These are phyloP conservation scores for Pyrocephalus nanus DNA, from an alignment of 2,797 vertebrate genomes.

Conservation along the genomic window DNA sequence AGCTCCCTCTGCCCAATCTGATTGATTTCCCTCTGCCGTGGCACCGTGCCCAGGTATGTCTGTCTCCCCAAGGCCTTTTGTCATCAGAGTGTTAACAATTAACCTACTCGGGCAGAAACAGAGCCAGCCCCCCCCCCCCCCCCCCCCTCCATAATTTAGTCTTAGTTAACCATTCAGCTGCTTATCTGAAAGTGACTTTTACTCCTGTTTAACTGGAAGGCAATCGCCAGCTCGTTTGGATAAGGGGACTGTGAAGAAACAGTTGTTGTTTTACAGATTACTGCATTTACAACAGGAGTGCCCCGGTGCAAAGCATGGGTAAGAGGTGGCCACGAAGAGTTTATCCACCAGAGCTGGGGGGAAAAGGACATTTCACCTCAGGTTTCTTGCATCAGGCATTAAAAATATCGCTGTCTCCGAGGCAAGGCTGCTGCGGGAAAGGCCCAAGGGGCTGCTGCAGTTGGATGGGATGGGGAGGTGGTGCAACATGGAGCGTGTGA, in stretches of 20 bases:
- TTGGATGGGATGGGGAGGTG: background rate
- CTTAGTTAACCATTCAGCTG: constrained; percentile 47
- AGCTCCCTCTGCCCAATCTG: background rate
- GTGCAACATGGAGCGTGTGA: background rate
- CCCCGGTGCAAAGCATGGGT: background rate
- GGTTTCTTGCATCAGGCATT: background rate
- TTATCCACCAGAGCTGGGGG: background rate
- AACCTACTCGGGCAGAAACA: constrained; percentile 37
- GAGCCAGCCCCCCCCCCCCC: background rate
- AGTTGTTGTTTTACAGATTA: background rate
- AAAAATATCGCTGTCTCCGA: background rate
- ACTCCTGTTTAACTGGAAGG: background rate
- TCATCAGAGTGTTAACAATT: constrained; percentile 58
- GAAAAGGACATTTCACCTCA: background rate
- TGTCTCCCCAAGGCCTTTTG: constrained; percentile 4
- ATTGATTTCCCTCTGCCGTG: background rate
- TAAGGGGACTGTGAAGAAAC: background rate
- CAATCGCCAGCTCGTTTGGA: background rate
- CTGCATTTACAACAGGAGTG: background rate
- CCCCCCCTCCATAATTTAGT: background rate
- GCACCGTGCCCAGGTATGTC: background rate
- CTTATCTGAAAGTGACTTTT: constrained; percentile 23
- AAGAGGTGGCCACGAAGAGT: background rate
- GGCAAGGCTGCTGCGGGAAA: background rate
- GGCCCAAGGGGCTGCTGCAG: rapidly evolving